phyloP scores from a whole-genome alignment of 2,113 vertebrate species.

The Phoenicopterus ruber region DNA sequence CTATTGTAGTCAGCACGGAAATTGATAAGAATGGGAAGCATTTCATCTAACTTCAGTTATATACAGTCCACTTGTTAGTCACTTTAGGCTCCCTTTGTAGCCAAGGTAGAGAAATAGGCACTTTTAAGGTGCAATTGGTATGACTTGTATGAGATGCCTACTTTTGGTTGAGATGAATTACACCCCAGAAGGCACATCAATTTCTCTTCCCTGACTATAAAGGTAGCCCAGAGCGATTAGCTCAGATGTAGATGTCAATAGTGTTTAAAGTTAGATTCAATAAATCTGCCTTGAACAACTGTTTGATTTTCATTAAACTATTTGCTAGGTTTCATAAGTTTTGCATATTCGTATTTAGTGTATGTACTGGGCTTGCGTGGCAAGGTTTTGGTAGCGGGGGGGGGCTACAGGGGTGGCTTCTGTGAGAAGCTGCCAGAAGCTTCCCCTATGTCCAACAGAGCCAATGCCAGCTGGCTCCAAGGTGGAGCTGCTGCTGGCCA shows the following conservation, averaged over 20 bases:
- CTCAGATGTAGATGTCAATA: slow-evolving; percentile 37
- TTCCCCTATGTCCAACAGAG: too few relatives aligned
- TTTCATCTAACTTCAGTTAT: neutral
- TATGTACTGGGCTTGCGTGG: too few relatives aligned
- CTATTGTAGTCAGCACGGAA: neutral
- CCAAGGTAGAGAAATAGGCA: neutral
- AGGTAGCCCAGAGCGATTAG: neutral
- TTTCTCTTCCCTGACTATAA: neutral
- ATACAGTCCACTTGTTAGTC: neutral
- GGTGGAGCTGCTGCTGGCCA: too few relatives aligned
- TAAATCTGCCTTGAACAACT: neutral
- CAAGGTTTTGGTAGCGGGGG: too few relatives aligned
- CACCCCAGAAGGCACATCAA: neutral
- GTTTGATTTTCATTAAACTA: neutral
- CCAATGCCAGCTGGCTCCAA: too few relatives aligned
- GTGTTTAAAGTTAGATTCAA: slow-evolving; percentile 5
- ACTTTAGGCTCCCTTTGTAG: neutral
- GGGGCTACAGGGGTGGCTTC: too few relatives aligned
- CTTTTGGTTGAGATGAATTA: slow-evolving; percentile 20
- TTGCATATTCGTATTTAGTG: neutral
- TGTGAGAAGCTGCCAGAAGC: too few relatives aligned
- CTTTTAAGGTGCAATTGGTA: neutral
- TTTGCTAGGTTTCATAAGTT: neutral
- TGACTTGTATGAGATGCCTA: neutral
- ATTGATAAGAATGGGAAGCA: neutral